Evolutionary conservation across 2,113 vertebrate genomes (phyloP).

Genomic region (Nothobranchius kuhntae): DNA sequence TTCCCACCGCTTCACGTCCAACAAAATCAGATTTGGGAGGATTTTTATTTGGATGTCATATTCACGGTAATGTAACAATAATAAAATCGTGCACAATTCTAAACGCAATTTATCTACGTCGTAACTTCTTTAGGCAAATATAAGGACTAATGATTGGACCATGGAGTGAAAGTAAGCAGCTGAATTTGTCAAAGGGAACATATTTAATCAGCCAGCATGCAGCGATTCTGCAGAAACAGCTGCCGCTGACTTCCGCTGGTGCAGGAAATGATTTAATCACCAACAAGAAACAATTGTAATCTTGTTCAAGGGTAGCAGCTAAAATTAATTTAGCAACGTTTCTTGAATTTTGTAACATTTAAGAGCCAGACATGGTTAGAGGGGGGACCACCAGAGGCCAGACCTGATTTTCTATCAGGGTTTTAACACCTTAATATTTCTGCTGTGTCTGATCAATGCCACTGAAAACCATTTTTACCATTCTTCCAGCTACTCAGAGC

Average conservation of each 20-base stretch:
- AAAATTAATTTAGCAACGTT: conserved; percentile 40
- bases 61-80: conserved; percentile 75
- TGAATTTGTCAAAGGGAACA: conserved; percentile 38
- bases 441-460: conserved; percentile 93
- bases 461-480: conserved; percentile 97
- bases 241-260: conserved; percentile 39
- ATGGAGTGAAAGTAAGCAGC: conserved; percentile 45
- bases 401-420: conserved; percentile 83
- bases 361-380: conserved; percentile 53
- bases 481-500: conserved; percentile 97
- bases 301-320: conserved; percentile 30
- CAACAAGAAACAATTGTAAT: conserved; percentile 36
- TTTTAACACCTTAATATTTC: conserved; percentile 92
- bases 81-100: conserved; percentile 66
- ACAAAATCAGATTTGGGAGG: conserved; percentile 77
- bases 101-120: conserved; percentile 71
- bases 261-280: conserved; percentile 25
- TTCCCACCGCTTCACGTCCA: conserved; percentile 66
- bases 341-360: conserved; percentile 55
- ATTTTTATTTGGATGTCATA: conserved; percentile 76
- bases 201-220: conserved; percentile 38
- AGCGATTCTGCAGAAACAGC: conserved; percentile 48
- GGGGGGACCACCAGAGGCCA: conserved; percentile 45
- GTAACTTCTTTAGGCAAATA: conserved; percentile 50
- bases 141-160: conserved; percentile 51